Percentiles rank a stretch among this genome's conserved stretches.
Conservation (phyloP, 1,140 invertebrate species). For the Saccostrea glomerata region DNA sequence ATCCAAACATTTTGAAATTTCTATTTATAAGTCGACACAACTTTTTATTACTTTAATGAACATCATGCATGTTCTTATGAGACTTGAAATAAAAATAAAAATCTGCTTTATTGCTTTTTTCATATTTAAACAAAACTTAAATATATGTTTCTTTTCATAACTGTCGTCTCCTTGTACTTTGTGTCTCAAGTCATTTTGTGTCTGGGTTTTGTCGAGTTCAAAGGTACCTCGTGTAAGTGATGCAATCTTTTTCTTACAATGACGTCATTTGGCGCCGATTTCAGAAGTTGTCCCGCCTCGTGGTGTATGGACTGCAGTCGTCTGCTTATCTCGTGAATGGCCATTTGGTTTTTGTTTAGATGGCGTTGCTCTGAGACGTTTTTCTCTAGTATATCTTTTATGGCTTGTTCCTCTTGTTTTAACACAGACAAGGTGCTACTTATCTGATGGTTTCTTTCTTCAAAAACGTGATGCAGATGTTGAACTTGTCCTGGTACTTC, state of each 20-base stretch:
- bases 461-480: conserved; percentile 21
- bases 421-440: neutral
- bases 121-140: too few species aligned
- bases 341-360: conserved; percentile 37
- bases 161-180: too few species aligned
- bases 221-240: conserved; percentile 25
- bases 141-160: too few species aligned
- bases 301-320: conserved; percentile 32
- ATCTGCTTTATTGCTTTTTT: too few species aligned
- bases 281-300: conserved; percentile 37
- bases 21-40: too few species aligned
- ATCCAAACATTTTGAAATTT: too few species aligned
- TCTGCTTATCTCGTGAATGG: conserved; percentile 41
- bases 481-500: conserved; percentile 21
- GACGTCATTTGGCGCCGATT: neutral
- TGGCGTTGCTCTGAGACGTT: conserved; percentile 35
- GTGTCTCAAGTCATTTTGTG: neutral
- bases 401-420: conserved; percentile 30
- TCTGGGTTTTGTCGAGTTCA: neutral
- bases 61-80: too few species aligned
- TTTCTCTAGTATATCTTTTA: conserved; percentile 30
- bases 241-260: conserved; percentile 22
- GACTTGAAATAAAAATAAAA: too few species aligned
- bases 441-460: neutral
- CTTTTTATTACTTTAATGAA: too few species aligned